phyloP scores from a whole-genome alignment of 2,797 vertebrate species.

The Argentina silus region DNA sequence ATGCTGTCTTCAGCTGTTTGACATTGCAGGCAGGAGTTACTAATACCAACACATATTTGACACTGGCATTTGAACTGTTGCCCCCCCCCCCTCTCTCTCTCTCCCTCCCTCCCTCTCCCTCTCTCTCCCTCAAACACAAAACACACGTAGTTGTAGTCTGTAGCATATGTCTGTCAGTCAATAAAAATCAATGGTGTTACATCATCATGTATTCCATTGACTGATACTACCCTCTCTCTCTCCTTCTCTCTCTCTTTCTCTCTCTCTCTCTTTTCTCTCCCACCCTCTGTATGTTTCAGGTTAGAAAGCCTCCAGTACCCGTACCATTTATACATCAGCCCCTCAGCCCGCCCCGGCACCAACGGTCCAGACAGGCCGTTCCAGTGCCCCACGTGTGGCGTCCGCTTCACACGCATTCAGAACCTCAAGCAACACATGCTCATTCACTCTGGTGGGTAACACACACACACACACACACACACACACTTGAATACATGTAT shows the following conservation, averaged over 20 bases:
- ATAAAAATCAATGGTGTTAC: too few relatives aligned
- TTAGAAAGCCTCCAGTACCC: slow-evolving; percentile 96
- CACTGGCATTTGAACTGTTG: neutral
- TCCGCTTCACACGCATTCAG: slow-evolving; percentile 96
- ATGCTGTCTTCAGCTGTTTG: too few relatives aligned
- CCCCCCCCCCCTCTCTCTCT: neutral
- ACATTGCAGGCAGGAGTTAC: too few relatives aligned
- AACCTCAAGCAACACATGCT: slow-evolving; percentile 99
- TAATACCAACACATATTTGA: neutral
- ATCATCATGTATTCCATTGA: too few relatives aligned
- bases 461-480: neutral
- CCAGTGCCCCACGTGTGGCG: slow-evolving; percentile 95
- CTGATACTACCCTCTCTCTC: neutral
- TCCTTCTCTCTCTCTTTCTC: neutral
- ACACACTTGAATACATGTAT: too few relatives aligned
- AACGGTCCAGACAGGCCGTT: slow-evolving; percentile 95
- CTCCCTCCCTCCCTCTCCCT: neutral
- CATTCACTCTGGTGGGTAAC: slow-evolving; percentile 95
- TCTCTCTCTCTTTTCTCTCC: neutral
- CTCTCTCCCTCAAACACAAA: neutral
- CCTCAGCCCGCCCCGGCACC: slow-evolving; percentile 90
- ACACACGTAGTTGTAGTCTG: neutral
- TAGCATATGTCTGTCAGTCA: too few relatives aligned
- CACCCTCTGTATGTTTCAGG: slow-evolving; percentile 72
- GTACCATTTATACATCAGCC: slow-evolving; percentile 96